A percentile compares a stretch with the other conserved stretches of the same genome.
These are phyloP conservation scores for Tuta absoluta DNA, from an alignment of 2,888 invertebrate genomes.

Conservation along the genomic window DNA sequence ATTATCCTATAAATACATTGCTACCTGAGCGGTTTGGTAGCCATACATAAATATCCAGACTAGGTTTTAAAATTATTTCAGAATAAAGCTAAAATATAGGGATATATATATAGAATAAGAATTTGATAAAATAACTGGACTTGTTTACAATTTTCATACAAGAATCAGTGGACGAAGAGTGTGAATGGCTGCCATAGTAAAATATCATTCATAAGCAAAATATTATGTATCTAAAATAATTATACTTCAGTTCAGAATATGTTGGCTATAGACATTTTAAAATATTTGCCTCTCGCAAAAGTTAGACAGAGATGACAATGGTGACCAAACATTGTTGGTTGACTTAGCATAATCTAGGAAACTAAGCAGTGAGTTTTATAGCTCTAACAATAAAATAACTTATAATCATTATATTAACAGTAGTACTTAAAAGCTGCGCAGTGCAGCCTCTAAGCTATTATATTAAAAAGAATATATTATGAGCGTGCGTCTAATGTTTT, in stretches of 20 bases:
- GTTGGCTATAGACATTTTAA: not conserved
- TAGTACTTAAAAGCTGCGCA: not conserved
- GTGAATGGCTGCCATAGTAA: constrained; percentile 18
- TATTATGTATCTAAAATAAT: constrained; percentile 14
- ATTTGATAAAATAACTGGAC: not conserved
- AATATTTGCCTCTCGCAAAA: not conserved
- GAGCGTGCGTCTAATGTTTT: constrained; percentile 21
- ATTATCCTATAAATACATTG: not conserved
- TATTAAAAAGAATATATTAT: constrained; percentile 24
- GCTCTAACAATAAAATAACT: not conserved
- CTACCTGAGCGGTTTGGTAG: constrained; percentile 1
- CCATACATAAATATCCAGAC: constrained; percentile 6
- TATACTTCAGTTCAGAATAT: not conserved
- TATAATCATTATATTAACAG: not conserved
- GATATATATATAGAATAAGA: too few species aligned
- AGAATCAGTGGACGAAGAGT: not conserved
- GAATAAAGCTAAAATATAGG: not conserved
- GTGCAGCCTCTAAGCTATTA: not conserved
- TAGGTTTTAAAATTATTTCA: not conserved
- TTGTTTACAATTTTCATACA: not conserved
- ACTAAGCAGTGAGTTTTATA: not conserved
- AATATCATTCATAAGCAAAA: constrained; percentile 20
- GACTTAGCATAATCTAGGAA: not conserved
- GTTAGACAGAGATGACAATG: not conserved
- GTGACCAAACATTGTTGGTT: not conserved